phyloP scores from a whole-genome alignment of 2,113 vertebrate species.

The Heterotis niloticus region DNA sequence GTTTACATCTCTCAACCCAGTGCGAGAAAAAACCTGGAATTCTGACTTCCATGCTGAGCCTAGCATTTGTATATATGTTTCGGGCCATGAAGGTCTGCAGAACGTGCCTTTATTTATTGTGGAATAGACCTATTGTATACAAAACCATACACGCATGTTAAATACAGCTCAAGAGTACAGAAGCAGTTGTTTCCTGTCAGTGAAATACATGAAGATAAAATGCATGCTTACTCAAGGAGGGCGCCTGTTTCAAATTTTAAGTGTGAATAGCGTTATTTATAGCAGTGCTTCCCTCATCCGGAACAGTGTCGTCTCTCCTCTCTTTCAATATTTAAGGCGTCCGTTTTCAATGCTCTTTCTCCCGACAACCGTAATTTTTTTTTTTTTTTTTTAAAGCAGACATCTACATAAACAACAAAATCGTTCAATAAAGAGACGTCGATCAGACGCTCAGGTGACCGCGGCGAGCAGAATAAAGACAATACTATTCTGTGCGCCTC shows the following conservation, averaged over 20 bases:
- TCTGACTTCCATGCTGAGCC: background rate
- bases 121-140: background rate
- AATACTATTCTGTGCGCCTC: slow-evolving; percentile 21
- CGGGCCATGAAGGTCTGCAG: background rate
- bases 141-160: background rate
- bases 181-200: background rate
- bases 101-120: background rate
- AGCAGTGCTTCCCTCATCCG: background rate
- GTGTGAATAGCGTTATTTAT: background rate
- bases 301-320: background rate
- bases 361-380: slow-evolving; percentile 30
- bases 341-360: background rate
- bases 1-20: background rate
- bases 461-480: background rate
- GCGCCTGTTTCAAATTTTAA: slow-evolving; percentile 18
- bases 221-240: background rate
- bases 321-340: slow-evolving; percentile 6
- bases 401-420: slow-evolving; percentile 40
- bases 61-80: background rate
- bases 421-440: slow-evolving; percentile 43
- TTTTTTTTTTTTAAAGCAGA: too few relatives aligned
- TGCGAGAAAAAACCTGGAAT: background rate
- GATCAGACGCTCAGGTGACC: slow-evolving; percentile 35
- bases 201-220: slow-evolving; percentile 7
- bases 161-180: background rate